These are phyloP conservation scores for Pelmatolapia mariae DNA, from an alignment of 2,113 vertebrate species.

Conservation along the genomic window DNA sequence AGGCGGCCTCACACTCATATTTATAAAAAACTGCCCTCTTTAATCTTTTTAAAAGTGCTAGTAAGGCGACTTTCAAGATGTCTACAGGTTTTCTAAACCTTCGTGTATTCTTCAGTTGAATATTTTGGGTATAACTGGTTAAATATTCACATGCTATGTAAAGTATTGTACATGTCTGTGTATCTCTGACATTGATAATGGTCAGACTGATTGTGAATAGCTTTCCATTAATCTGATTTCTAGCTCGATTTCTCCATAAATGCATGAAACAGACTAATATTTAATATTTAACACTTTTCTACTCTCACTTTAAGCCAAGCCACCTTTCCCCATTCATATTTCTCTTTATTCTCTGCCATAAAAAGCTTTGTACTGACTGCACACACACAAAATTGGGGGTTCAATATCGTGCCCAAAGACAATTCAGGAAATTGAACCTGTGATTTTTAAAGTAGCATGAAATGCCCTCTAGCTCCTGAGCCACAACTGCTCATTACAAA, in stretches of 20 bases:
- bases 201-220: rapidly evolving
- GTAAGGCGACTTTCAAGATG: neutral
- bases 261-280: neutral
- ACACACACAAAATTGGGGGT: neutral
- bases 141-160: neutral
- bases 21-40: neutral
- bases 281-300: neutral
- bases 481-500: neutral
- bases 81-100: neutral
- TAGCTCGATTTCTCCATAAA: neutral
- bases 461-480: neutral
- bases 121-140: neutral
- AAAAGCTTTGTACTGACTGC: neutral
- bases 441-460: neutral
- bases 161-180: neutral
- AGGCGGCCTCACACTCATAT: neutral
- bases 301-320: neutral
- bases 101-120: neutral
- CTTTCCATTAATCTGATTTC: neutral
- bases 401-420: neutral
- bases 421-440: neutral
- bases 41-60: neutral
- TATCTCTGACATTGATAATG: neutral
- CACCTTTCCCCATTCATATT: neutral
- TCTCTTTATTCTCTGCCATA: neutral